Evolutionary conservation across 2,113 vertebrate species (phyloP).

Genomic region (Notarius lentiginosus): DNA sequence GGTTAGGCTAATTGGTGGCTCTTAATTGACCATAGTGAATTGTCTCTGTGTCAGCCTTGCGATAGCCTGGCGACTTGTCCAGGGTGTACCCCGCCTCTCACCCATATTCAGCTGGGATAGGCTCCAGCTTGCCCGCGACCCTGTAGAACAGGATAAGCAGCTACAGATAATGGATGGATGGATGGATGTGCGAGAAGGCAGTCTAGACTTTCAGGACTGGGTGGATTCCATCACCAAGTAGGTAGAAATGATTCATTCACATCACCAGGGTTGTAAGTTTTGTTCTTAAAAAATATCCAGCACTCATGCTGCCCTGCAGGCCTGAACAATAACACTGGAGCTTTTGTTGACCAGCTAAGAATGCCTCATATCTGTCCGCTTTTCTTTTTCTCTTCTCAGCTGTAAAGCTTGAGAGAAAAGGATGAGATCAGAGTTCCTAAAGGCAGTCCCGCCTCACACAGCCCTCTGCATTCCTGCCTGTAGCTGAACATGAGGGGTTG

Average conservation of each 20-base stretch:
- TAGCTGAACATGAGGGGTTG: constrained; percentile 13
- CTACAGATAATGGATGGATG: too few species aligned
- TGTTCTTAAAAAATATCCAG: constrained; percentile 53
- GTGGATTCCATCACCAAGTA: constrained; percentile 2
- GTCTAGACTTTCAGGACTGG: constrained; percentile 69
- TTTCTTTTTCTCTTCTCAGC: constrained; percentile 41
- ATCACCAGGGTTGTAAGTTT: constrained; percentile 63
- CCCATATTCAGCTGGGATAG: too few species aligned
- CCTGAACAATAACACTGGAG: constrained; percentile 54
- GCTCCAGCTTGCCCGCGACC: too few species aligned
- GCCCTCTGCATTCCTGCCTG: constrained; percentile 23
- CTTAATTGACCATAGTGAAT: too few species aligned
- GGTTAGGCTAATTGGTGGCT: too few species aligned
- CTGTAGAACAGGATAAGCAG: too few species aligned
- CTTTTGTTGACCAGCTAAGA: constrained; percentile 44
- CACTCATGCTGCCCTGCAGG: constrained; percentile 59
- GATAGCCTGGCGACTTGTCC: too few species aligned
- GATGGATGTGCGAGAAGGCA: constrained; percentile 17
- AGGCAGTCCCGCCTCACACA: constrained; percentile 18
- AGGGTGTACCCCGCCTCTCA: too few species aligned
- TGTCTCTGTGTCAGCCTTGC: too few species aligned
- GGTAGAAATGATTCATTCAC: constrained; percentile 52
- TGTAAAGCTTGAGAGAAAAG: constrained; percentile 30
- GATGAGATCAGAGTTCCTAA: constrained; percentile 34
- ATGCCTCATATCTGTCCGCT: constrained; percentile 33